Evolutionary conservation across 2,888 invertebrate species (phyloP).

Genomic region (Caenorhabditis virilis): DNA sequence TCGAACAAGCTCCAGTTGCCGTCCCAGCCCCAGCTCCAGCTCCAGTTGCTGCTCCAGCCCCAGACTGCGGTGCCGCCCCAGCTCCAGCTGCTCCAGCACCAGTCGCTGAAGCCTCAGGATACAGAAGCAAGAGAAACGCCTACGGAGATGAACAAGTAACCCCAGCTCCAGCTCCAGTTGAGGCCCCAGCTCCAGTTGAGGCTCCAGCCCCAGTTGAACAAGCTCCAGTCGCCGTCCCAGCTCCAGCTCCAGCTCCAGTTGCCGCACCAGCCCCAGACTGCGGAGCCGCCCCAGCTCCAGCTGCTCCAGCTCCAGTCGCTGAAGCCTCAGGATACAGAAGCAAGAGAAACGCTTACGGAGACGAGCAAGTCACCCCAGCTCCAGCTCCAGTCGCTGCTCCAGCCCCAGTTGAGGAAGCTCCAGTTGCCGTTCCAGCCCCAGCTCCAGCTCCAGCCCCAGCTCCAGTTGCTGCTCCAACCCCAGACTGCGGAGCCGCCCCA

Average conservation of each 20-base stretch:
- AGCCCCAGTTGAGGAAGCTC: conserved; percentile 9
- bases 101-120: conserved; percentile 26
- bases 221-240: neutral
- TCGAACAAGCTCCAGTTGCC: no score
- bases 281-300: conserved; percentile 31
- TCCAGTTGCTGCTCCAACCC: conserved; percentile 19
- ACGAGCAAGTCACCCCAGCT: conserved; percentile 42
- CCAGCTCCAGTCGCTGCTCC: conserved; percentile 27
- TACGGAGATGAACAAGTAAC: conserved; percentile 47
- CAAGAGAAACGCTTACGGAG: conserved; percentile 46
- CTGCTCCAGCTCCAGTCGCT: conserved; percentile 20
- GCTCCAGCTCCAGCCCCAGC: no score
- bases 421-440: no score
- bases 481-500: conserved; percentile 10
- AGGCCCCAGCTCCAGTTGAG: no score
- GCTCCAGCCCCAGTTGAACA: no score
- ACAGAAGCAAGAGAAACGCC: conserved; percentile 29
- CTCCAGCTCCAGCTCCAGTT: no score
- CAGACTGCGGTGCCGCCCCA: conserved; percentile 16
- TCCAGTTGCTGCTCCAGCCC: conserved; percentile 3
- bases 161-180: conserved; percentile 31
- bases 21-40: no score
- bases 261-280: conserved; percentile 11
- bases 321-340: conserved; percentile 39
- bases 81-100: conserved; percentile 36